Conservation (phyloP, 2,888 invertebrate species). For the Sinelater perroti region DNA sequence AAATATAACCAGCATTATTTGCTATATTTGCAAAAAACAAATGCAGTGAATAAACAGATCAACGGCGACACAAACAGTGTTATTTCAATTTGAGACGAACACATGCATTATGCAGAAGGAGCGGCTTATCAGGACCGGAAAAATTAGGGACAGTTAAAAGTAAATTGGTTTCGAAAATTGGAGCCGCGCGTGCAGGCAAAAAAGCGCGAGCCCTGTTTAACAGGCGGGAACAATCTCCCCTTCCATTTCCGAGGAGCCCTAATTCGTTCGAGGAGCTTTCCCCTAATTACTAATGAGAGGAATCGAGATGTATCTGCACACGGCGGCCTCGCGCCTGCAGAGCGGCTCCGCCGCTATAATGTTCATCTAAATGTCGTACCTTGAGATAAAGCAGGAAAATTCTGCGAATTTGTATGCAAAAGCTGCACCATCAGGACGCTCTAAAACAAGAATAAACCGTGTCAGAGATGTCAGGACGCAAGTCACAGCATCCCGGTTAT, state of each 20-base stretch:
- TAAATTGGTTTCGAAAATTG: too few species aligned
- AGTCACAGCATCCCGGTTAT: conserved; percentile 34
- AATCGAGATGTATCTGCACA: conserved; percentile 28
- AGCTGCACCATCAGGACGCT: conserved; percentile 34
- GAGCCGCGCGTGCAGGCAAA: background rate
- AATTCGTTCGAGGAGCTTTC: conserved; percentile 20
- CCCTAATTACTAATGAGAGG: conserved; percentile 30
- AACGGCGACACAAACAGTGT: background rate
- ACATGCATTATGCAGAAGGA: background rate
- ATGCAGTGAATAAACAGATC: too few species aligned
- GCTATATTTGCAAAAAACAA: too few species aligned
- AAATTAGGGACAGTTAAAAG: too few species aligned
- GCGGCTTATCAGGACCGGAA: background rate
- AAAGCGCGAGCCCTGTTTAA: background rate
- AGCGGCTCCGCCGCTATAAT: conserved; percentile 26
- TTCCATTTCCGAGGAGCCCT: background rate
- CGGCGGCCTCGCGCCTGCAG: conserved; percentile 22
- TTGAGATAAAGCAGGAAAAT: conserved; percentile 37
- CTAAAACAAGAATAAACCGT: conserved; percentile 39
- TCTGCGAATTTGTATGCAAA: conserved; percentile 42
- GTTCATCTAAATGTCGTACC: conserved; percentile 31
- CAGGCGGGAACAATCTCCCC: background rate
- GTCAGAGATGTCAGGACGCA: conserved; percentile 34
- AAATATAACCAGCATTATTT: too few species aligned
- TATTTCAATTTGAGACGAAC: background rate